Conservation (phyloP, 1,140 invertebrate genomes). For the Bathynomus jamesi region DNA sequence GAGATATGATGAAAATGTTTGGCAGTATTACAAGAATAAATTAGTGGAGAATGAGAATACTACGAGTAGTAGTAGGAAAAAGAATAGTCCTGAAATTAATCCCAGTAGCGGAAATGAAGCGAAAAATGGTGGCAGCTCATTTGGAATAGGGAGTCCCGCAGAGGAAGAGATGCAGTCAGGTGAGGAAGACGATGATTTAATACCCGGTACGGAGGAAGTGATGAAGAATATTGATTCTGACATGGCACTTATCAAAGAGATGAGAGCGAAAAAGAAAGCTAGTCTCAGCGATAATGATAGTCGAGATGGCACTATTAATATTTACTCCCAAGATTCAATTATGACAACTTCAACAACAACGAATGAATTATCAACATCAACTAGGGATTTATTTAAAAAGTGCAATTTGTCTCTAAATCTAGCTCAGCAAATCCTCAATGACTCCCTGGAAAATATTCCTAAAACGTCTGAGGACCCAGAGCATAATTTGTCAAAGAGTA, state of each 20-base stretch:
- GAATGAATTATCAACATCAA: not conserved
- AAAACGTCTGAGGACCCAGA: too few relatives aligned
- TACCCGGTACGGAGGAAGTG: conserved; percentile 9
- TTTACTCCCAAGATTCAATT: not conserved
- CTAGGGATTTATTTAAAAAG: not conserved
- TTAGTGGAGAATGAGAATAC: not conserved
- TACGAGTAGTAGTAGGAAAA: not conserved
- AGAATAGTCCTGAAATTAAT: conserved; percentile 1
- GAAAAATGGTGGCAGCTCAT: too few relatives aligned
- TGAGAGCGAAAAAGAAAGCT: not conserved
- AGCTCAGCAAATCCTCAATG: not conserved
- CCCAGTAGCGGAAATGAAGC: conserved; percentile 4
- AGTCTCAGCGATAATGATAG: too few relatives aligned
- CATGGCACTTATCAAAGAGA: not conserved
- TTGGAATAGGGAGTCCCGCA: too few relatives aligned
- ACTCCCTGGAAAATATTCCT: too few relatives aligned
- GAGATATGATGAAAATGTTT: not conserved
- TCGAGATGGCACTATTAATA: not conserved
- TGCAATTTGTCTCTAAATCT: conserved; percentile 7
- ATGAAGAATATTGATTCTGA: conserved; percentile 13
- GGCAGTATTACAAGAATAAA: not conserved
- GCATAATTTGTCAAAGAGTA: not conserved
- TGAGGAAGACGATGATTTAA: conserved; percentile 13
- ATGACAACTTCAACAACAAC: not conserved
- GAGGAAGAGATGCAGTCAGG: too few relatives aligned